Evolutionary conservation across 1,140 invertebrate species (phyloP).

Genomic region (Drosophila arawakana): DNA sequence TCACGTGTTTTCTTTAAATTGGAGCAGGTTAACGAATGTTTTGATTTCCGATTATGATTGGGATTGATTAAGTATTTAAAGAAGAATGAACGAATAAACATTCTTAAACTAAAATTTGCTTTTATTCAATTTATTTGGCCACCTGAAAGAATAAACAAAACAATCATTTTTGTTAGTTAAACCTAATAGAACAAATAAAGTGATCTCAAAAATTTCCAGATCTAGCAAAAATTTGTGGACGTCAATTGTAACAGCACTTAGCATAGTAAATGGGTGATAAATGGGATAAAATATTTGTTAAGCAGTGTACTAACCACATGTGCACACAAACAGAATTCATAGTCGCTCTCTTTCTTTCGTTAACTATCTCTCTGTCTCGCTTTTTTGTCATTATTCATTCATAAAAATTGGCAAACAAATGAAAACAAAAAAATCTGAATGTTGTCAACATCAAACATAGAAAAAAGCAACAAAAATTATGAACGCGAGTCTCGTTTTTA

Average conservation of each 20-base stretch:
- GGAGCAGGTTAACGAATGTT: too few relatives aligned
- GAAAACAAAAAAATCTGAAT: constrained; percentile 12
- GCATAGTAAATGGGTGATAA: constrained; percentile 8
- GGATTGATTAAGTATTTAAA: too few relatives aligned
- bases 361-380: not conserved
- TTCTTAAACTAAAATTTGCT: too few relatives aligned
- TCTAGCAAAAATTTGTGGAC: not conserved
- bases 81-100: too few relatives aligned
- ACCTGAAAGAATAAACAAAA: too few relatives aligned
- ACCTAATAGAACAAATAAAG: not conserved
- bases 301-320: constrained; percentile 16
- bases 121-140: too few relatives aligned
- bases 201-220: constrained; percentile 7
- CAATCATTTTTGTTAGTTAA: too few relatives aligned
- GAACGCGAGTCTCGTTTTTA: constrained; percentile 5
- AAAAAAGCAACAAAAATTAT: constrained; percentile 7
- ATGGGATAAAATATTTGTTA: constrained; percentile 20
- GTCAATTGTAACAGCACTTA: constrained; percentile 14
- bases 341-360: not conserved
- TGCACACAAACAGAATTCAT: not conserved
- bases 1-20: constrained; percentile 21
- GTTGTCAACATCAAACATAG: constrained; percentile 26
- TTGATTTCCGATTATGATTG: too few relatives aligned
- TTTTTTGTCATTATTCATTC: constrained; percentile 27
- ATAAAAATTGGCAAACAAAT: constrained; percentile 19